Evolutionary conservation across 2,888 invertebrate species (phyloP).

Genomic region (Liodrosophila aerea): DNA sequence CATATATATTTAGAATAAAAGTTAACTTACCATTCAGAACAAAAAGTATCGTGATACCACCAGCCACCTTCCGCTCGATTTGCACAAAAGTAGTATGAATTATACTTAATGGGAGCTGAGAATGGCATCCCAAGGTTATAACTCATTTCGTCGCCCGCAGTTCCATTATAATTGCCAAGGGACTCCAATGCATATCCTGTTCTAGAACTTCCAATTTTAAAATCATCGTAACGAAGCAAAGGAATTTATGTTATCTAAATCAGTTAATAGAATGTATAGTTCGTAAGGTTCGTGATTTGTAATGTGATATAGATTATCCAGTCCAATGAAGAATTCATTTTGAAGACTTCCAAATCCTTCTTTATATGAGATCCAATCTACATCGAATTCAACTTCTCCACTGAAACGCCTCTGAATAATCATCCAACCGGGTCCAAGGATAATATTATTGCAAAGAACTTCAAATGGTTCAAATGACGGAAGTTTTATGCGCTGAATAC

Average conservation of each 20-base stretch:
- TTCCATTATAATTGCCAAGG: neutral
- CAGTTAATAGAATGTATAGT: neutral
- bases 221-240: neutral
- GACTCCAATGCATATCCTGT: constrained; percentile 1
- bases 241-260: rapidly evolving
- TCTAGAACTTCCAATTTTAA: neutral
- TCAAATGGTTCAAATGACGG: neutral
- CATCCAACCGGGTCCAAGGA: neutral
- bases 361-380: neutral
- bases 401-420: neutral
- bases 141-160: neutral
- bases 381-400: rapidly evolving
- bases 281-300: constrained; percentile 1
- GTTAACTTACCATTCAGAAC: no score
- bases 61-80: neutral
- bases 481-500: neutral
- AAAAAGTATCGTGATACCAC: no score
- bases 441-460: neutral
- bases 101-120: neutral
- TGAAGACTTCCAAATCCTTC: constrained; percentile 1
- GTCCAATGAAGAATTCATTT: constrained; percentile 17
- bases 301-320: constrained; percentile 8
- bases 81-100: rapidly evolving
- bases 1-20: no score
- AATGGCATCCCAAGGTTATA: rapidly evolving